Evolutionary conservation across 2,113 vertebrate genomes (phyloP).

Genomic region (Pycnonotus jocosus): DNA sequence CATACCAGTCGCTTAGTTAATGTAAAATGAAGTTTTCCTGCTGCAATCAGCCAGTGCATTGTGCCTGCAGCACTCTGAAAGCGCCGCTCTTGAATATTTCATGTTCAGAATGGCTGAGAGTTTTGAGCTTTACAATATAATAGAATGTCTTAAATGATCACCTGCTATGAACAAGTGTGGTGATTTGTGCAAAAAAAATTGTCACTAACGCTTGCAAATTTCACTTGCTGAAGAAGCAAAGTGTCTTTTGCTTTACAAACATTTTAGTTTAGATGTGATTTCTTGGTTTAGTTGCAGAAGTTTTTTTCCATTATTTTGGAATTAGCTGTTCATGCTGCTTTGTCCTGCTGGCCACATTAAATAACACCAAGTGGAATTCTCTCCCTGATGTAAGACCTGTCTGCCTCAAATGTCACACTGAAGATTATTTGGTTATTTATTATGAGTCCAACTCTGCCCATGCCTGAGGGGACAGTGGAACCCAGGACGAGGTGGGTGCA

Average conservation of each 20-base stretch:
- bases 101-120: not conserved
- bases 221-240: not conserved
- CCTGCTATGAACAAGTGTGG: not conserved
- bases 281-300: not conserved
- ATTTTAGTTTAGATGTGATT: not conserved
- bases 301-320: not conserved
- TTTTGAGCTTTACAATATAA: not conserved
- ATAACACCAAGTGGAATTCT: rapidly evolving
- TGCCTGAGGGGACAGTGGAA: not conserved
- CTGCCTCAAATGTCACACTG: not conserved
- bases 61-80: not conserved
- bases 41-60: not conserved
- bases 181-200: not conserved
- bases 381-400: not conserved
- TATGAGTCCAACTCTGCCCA: not conserved
- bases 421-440: not conserved
- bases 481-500: not conserved
- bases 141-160: not conserved
- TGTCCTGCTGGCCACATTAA: not conserved
- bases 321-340: not conserved
- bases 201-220: not conserved
- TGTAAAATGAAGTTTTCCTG: not conserved
- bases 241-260: not conserved
- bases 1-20: not conserved
- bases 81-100: not conserved